Percentiles rank a stretch among this genome's conserved stretches.
Evolutionary conservation across 2,888 invertebrate species (phyloP).

Genomic region (Metallyticus violacea): DNA sequence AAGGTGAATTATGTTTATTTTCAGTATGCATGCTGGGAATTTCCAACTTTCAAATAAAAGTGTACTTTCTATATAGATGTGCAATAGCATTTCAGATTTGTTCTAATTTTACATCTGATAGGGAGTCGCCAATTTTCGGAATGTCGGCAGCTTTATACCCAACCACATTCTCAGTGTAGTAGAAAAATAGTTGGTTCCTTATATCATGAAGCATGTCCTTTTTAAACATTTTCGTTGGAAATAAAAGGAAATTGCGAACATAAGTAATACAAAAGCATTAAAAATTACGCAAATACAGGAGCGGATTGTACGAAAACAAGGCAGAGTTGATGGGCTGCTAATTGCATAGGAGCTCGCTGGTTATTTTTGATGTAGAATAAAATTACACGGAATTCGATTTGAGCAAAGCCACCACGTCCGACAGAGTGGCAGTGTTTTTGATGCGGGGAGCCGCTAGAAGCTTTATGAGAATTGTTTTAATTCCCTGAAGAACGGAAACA

Average conservation of each 20-base stretch:
- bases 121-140: too few species aligned
- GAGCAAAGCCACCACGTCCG: not conserved
- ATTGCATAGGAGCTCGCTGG: not conserved
- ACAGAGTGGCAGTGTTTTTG: not conserved
- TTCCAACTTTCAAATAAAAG: too few species aligned
- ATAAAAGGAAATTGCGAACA: not conserved
- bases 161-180: too few species aligned
- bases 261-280: not conserved
- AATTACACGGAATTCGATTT: not conserved
- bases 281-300: not conserved
- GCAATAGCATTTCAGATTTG: too few species aligned
- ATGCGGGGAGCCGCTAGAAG: not conserved
- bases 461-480: conserved; percentile 5
- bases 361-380: not conserved
- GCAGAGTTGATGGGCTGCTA: not conserved
- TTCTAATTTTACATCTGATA: too few species aligned
- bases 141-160: too few species aligned
- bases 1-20: too few species aligned
- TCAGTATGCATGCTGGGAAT: too few species aligned
- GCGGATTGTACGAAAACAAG: not conserved
- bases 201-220: not conserved
- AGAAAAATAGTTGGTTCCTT: too few species aligned
- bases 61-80: too few species aligned
- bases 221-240: too few species aligned
- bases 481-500: conserved; percentile 1